Evolutionary conservation across 2,113 vertebrate genomes (phyloP), one percentile per base, ranked within the genome.

Genomic region (Gasterosteus aculeatus): DNA sequence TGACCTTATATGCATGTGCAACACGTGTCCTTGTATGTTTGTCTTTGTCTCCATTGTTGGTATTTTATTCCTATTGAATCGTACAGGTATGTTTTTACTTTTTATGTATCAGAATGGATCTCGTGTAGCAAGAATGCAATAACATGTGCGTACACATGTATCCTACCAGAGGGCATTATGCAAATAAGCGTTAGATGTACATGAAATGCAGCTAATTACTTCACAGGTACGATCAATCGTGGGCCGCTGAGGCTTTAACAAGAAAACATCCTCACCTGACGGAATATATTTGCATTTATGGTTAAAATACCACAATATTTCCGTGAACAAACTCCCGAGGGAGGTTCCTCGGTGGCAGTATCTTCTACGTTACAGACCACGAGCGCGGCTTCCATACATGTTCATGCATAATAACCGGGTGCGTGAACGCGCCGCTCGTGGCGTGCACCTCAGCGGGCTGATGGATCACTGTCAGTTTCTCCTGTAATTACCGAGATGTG

Each of bases 401-500:
- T 26, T 26, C 22, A 26, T 26, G 33, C 33, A 33, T 3, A 33
- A 5, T 33, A 33, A 33, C 33, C 33, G 33, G 35, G 22, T 26
- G 22, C n/a, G n/a, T n/a, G n/a, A n/a, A n/a, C n/a, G n/a, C n/a
- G n/a, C 22, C 22, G 22, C 22, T 26, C 22, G 22, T 26, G 22
- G 22, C 22, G 22, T 26, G 22, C 22, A 26, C 22, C 22, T 26
- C 22, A 38, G 35, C 35, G 35, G 35, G 35, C 82, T 87, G 85
- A 89, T 90, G 82, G 87, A 85, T 91, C 87, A 75, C 81, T 85
- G 88, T 89, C 89, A 82, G 39, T 56, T 72, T 57, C 76, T 84
- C 85, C 83, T 91, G 86, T 90, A 87, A 92, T 92, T 87, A 87
- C 85, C 63, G 85, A 68, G 71, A 70, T 85, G 76, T 77, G 70